These are phyloP conservation scores for Zapornia atra DNA, from an alignment of 2,113 vertebrate species.

Conservation along the genomic window DNA sequence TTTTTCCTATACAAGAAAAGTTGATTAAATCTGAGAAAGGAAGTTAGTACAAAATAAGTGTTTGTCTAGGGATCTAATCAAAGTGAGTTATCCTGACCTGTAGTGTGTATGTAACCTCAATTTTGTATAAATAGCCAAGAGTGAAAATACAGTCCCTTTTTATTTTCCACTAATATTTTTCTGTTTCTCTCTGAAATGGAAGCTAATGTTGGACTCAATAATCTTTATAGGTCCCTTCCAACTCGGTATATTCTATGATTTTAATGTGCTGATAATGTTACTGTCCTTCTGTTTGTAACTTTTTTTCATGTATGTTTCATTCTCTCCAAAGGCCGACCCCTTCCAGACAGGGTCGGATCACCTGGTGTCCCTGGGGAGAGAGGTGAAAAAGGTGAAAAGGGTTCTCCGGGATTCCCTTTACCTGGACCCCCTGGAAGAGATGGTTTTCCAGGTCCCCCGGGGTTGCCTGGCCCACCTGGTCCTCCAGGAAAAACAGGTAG, in stretches of 20 bases:
- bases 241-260: no score
- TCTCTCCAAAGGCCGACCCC: slow-evolving; percentile 27
- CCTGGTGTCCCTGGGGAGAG: slow-evolving; percentile 84
- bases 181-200: neutral
- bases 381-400: slow-evolving; percentile 89
- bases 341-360: slow-evolving; percentile 79
- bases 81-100: neutral
- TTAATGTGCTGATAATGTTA: neutral
- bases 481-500: slow-evolving; percentile 70
- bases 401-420: slow-evolving; percentile 82
- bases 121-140: neutral
- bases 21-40: neutral
- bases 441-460: slow-evolving; percentile 74
- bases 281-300: neutral
- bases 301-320: neutral
- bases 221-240: no score
- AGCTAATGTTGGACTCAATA: neutral
- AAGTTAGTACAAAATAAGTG: neutral
- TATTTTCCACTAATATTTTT: neutral
- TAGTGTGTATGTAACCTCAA: neutral
- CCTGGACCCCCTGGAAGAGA: slow-evolving; percentile 83
- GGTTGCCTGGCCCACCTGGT: slow-evolving; percentile 85
- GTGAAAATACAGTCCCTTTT: neutral
- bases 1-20: neutral
- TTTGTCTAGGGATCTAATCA: neutral